phyloP scores from a whole-genome alignment of 1,140 invertebrate species.

The Drosophila parabipectinata region DNA sequence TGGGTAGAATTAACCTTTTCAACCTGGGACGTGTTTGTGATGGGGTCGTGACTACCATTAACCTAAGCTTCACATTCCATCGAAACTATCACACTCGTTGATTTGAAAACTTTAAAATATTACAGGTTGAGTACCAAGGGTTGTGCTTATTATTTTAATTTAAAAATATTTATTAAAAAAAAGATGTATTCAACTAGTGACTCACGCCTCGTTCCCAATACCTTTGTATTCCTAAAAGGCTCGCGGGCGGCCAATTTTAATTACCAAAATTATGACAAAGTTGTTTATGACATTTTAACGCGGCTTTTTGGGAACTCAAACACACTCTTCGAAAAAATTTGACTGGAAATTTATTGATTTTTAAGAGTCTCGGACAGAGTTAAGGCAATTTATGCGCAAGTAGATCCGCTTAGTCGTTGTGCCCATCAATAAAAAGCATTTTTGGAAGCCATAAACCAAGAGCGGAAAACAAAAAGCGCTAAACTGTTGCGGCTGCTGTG shows the following conservation, averaged over 20 bases:
- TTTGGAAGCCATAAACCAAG: slow-evolving; percentile 59
- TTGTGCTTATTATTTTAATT: neutral
- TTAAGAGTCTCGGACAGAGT: slow-evolving; percentile 62
- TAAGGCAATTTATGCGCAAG: slow-evolving; percentile 60
- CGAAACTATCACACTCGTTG: neutral
- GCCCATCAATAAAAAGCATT: slow-evolving; percentile 75
- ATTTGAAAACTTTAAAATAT: neutral
- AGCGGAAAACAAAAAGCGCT: slow-evolving; percentile 64
- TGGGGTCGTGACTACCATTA: neutral
- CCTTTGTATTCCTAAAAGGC: slow-evolving; percentile 11
- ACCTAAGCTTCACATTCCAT: neutral
- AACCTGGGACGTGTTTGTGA: slow-evolving; percentile 20
- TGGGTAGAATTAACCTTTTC: slow-evolving; percentile 7
- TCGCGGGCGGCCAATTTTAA: slow-evolving; percentile 77
- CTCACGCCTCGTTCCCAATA: slow-evolving; percentile 6
- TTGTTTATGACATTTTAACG: slow-evolving; percentile 80
- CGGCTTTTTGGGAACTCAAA: slow-evolving; percentile 42
- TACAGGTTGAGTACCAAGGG: neutral
- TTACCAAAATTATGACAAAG: slow-evolving; percentile 83
- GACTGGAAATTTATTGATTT: slow-evolving; percentile 77
- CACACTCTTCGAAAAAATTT: slow-evolving; percentile 54
- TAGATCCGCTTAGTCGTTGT: slow-evolving; percentile 75
- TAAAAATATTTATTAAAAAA: neutral
- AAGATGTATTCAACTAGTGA: neutral
- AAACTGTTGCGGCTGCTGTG: slow-evolving; percentile 68